Conservation (phyloP, 2,797 vertebrate species). For the Moxostoma hubbsi region DNA sequence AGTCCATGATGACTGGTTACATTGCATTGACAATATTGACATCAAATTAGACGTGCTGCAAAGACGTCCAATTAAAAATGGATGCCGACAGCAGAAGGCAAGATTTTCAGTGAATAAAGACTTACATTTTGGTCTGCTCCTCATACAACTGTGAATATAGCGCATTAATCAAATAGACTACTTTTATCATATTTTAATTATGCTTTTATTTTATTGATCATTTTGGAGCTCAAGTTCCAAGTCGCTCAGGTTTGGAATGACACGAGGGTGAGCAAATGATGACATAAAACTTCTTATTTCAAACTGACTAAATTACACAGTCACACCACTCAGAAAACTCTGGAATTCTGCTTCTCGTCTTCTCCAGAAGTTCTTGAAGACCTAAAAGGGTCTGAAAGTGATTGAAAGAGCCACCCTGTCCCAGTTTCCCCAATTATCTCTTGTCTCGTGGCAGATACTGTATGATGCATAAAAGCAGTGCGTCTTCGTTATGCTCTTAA, state of each 20-base stretch:
- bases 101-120: background rate
- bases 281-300: background rate
- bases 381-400: constrained; percentile 32
- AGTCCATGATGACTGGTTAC: background rate
- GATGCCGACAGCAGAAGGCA: background rate
- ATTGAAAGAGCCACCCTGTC: constrained; percentile 39
- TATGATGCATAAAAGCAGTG: constrained; percentile 20
- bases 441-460: constrained; percentile 12
- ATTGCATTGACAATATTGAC: too few relatives aligned
- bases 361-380: constrained; percentile 19
- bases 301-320: constrained; percentile 6
- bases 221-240: background rate
- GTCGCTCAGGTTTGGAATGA: background rate
- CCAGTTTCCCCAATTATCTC: constrained; percentile 49
- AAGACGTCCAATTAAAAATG: too few relatives aligned
- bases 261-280: background rate
- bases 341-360: constrained; percentile 26
- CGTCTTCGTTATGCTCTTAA: constrained; percentile 5
- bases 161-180: background rate
- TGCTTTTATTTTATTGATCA: background rate
- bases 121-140: background rate
- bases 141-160: background rate
- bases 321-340: constrained; percentile 6
- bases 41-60: too few relatives aligned
- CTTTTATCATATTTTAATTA: background rate